Base-by-base conservation (phyloP, 2,888 invertebrate species). In the Eilema sororculum region DNA sequence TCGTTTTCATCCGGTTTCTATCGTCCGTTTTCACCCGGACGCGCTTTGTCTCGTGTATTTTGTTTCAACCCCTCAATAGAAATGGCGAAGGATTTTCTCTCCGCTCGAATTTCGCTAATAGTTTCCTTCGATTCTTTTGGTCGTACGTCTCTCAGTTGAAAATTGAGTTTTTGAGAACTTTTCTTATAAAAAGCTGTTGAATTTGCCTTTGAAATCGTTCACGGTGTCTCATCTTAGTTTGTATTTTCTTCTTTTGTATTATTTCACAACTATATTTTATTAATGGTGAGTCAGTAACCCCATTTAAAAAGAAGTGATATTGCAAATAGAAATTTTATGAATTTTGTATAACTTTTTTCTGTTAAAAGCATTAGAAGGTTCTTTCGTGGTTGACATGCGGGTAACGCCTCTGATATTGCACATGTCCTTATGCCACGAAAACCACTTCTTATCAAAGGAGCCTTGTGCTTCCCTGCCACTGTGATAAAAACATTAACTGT, bases 81-180 rank as follows among this genome's bases (percentile, higher is more conserved):
- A 74, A 72, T 56, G 61, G 41, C 12, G 30, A 61, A 68, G 46
- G 56, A 63, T 74, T 74, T 80, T 63, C n/a, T 63, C 68, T 65
- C 65, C 63, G 66, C 78, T 80, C 76, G 74, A 70, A 80, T 80
- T 82, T 76, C 71, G 66, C 76, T 76, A 74, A 76, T 80, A 76
- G 76, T 78, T 65, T 80, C 73, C 57, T 68, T 69, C 25, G 60
- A 46, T 46, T 46, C 46, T 46, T 6, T 46, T 13, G 37, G 52
- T 30, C 25, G 12, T 37, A 46, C 46, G 56, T 60, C 37, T 68
- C 59, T 65, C 37, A 65, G 22, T 65, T 65, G 20, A n/a, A 65
- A 69, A 65, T 65, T 69, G 46, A 65, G 52, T 52, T 69, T 41
- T 41, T 41, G 24, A n/a, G 20, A 59, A 33, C 16, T 61, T 25